Evolutionary conservation across 2,797 vertebrate genomes (phyloP), one percentile per base, ranked within the genome.

Genomic region (Gymnopithys bicolor): DNA sequence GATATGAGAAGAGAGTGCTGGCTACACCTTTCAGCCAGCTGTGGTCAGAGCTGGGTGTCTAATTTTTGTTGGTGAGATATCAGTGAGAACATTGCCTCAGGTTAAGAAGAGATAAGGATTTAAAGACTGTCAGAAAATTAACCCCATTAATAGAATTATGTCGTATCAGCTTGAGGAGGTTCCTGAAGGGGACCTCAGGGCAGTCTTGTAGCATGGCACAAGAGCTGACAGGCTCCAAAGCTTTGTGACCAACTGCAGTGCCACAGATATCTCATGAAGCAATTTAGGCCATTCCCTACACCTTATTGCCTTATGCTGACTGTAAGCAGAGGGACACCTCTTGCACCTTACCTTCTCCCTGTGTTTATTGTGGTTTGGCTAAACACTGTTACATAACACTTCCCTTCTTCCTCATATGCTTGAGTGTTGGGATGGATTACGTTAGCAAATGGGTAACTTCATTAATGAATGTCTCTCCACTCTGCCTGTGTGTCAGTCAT

Each of bases 341-440:
- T 73, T 95, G 93, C 59, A 73, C 91, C 86, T 96, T 96, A 93
- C 69, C 83, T 63, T 87, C 51, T 73, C 63, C 84, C 28, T 79
- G 16, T 91, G 49, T 74, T 93, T 94, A 63, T 52, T 27, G 2
- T 48, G 19, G 12, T 69, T 83, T 93, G 86, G 28, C 64, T 74
- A 82, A 94, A 92, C 21, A 48, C 32, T 62, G 52, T 85, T 88
- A 86, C 83, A 84, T 70, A 67, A 63, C 84, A 67, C 59, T 90
- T 94, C 69, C 80, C 51, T 83, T 84, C 62, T 66, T 64, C 52
- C 48, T 19, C 33, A 28, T 82, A 19, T 67, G 53, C 39, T 22
- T 79, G 55, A 69, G 43, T 70, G 85, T 85, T 91, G 86, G 43
- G 85, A 73, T 71, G 52, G 77, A 69, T 95, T 88, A 68, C 49